Percentiles rank a stretch among this genome's conserved stretches.
Evolutionary conservation across 2,888 invertebrate species (phyloP).

Genomic region (Caenorhabditis sp.): DNA sequence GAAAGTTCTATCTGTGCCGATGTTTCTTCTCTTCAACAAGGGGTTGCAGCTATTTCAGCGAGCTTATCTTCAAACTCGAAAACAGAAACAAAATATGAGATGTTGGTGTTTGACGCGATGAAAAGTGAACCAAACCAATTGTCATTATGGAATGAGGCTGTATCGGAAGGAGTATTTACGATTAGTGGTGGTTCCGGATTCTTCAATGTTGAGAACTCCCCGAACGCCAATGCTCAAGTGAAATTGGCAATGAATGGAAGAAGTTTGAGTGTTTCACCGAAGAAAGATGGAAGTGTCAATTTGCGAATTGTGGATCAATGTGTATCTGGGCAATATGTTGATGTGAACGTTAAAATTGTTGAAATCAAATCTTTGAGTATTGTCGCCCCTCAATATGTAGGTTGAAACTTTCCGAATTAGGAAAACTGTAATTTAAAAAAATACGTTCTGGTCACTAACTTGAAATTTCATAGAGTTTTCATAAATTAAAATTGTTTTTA

Average conservation of each 20-base stretch:
- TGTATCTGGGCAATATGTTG: slow-evolving; percentile 42
- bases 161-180: slow-evolving; percentile 39
- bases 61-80: slow-evolving; percentile 7
- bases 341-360: slow-evolving; percentile 54
- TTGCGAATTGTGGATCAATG: slow-evolving; percentile 57
- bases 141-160: slow-evolving; percentile 58
- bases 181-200: slow-evolving; percentile 64
- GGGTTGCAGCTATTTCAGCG: slow-evolving; percentile 22
- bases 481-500: slow-evolving; percentile 4
- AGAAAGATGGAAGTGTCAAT: slow-evolving; percentile 41
- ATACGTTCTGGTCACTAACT: background rate
- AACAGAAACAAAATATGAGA: slow-evolving; percentile 33
- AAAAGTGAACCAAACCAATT: slow-evolving; percentile 24
- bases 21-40: slow-evolving; percentile 16
- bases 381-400: slow-evolving; percentile 52
- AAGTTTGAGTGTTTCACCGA: slow-evolving; percentile 38
- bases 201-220: slow-evolving; percentile 49
- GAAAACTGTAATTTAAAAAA: background rate
- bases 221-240: slow-evolving; percentile 1
- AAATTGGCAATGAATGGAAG: slow-evolving; percentile 16
- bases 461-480: no score
- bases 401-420: slow-evolving; percentile 5
- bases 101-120: slow-evolving; percentile 42
- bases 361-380: slow-evolving; percentile 56
- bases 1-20: background rate